Conservation (phyloP, 1,140 invertebrate species). For the Papilio aristodemus region DNA sequence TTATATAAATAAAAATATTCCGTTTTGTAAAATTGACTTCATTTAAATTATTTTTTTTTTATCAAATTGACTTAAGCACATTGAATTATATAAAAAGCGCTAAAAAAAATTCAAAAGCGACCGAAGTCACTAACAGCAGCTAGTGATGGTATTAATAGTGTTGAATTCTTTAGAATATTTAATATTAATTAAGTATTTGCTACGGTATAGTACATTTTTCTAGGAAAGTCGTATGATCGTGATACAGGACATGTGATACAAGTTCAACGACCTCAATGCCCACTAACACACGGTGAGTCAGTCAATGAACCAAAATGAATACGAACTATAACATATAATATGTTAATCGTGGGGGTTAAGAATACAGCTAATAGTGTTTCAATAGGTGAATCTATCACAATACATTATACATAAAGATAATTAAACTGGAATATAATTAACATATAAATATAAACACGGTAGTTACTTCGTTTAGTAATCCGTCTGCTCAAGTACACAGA, state of each 20-base stretch:
- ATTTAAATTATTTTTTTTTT: no score
- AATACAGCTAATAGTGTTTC: background rate
- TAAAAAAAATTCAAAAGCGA: no score
- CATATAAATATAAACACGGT: background rate
- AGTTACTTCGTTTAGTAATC: background rate
- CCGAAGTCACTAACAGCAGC: background rate
- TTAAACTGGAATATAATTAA: background rate
- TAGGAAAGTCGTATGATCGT: slow-evolving; percentile 35
- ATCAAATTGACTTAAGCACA: no score
- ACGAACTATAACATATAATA: slow-evolving; percentile 12
- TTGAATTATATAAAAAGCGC: no score
- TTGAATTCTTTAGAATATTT: background rate
- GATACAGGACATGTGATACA: slow-evolving; percentile 27
- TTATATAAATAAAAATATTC: no score
- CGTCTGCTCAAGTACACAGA: background rate
- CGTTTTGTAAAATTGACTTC: no score
- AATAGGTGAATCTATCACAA: slow-evolving; percentile 9
- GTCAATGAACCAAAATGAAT: slow-evolving; percentile 39
- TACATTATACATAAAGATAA: background rate
- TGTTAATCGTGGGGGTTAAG: slow-evolving; percentile 22
- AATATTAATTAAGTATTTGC: slow-evolving; percentile 3
- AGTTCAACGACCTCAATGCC: slow-evolving; percentile 27
- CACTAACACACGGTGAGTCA: slow-evolving; percentile 27
- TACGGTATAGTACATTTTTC: slow-evolving; percentile 23
- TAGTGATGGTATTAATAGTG: background rate